These are phyloP conservation scores for Tetragonisca angustula DNA, from an alignment of 2,888 invertebrate genomes.

Conservation along the genomic window DNA sequence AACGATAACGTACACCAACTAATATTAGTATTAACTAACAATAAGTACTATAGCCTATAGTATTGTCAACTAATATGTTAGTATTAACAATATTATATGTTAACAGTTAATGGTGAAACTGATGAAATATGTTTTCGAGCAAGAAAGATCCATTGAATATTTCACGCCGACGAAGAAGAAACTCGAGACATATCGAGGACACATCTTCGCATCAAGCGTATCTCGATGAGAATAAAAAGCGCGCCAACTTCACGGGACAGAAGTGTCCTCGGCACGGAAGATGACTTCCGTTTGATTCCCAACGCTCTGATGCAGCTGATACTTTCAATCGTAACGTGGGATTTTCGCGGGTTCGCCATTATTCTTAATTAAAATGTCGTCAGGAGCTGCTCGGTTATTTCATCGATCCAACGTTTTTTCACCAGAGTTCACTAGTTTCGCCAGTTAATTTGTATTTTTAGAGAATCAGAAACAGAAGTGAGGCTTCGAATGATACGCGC, in stretches of 20 bases:
- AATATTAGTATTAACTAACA: too few species aligned
- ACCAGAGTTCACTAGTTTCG: too few species aligned
- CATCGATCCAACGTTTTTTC: background rate
- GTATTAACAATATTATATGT: too few species aligned
- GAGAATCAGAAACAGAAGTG: too few species aligned
- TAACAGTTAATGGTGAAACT: too few species aligned
- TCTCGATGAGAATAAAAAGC: constrained; percentile 11
- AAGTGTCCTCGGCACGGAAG: background rate
- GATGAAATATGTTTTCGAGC: background rate
- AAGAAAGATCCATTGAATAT: background rate
- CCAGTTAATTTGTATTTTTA: too few species aligned
- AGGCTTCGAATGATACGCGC: too few species aligned
- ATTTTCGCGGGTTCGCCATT: too few species aligned
- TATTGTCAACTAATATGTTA: too few species aligned
- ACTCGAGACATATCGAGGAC: background rate
- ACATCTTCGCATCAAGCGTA: background rate
- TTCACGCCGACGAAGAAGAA: background rate
- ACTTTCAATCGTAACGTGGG: background rate
- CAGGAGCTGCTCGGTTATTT: background rate
- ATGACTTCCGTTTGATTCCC: background rate
- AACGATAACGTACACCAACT: too few species aligned
- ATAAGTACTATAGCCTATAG: too few species aligned
- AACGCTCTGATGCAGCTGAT: too few species aligned
- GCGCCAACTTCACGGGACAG: background rate
- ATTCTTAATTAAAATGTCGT: background rate